Percentiles rank a stretch among this genome's conserved stretches.
These are phyloP conservation scores for Xanthorhoe spadicearia DNA, from an alignment of 2,888 invertebrate species.

Conservation along the genomic window DNA sequence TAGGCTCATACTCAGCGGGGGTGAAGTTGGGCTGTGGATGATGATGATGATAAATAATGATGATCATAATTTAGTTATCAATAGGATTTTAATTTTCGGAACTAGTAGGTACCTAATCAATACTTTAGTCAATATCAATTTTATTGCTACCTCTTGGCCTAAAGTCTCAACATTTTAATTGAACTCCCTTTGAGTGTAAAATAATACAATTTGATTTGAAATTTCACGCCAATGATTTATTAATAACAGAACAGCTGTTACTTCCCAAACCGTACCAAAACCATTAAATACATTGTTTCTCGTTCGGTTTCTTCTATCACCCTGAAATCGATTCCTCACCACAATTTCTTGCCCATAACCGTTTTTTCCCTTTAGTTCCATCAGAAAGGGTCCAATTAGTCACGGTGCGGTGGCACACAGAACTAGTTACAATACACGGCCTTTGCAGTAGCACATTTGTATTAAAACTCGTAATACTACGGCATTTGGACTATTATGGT, in stretches of 20 bases:
- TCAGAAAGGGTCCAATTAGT: constrained; percentile 77
- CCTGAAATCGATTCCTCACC: constrained; percentile 38
- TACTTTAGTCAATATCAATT: background rate
- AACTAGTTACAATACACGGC: constrained; percentile 35
- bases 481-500: too few relatives aligned
- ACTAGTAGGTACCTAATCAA: too few relatives aligned
- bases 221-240: constrained; percentile 13
- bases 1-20: too few relatives aligned
- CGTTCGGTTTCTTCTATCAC: constrained; percentile 26
- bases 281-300: constrained; percentile 35
- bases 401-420: constrained; percentile 62
- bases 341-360: constrained; percentile 45
- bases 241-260: constrained; percentile 28
- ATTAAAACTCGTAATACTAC: too few relatives aligned
- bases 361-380: constrained; percentile 67
- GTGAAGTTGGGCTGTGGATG: too few relatives aligned
- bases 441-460: constrained; percentile 40
- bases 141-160: background rate
- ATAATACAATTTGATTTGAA: background rate
- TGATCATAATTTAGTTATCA: too few relatives aligned
- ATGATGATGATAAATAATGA: too few relatives aligned
- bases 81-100: too few relatives aligned
- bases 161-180: background rate
- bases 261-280: constrained; percentile 15
- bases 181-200: background rate